Conservation (phyloP, 2,888 invertebrate species). For the Blastobasis lacticolella region DNA sequence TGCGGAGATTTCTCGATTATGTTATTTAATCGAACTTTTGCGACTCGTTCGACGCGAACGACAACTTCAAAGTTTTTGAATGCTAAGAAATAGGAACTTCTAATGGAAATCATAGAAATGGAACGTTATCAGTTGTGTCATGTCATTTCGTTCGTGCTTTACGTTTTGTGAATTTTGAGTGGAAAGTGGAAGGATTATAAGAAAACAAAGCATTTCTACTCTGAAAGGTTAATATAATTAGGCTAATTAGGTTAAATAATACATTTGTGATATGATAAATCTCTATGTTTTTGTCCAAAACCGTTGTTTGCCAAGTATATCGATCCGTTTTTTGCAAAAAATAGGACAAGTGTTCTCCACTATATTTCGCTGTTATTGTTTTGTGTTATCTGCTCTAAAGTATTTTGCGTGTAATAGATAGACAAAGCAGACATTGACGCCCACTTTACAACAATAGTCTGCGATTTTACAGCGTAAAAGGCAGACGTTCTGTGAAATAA, state of each 20-base stretch:
- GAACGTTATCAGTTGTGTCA: slow-evolving; percentile 1
- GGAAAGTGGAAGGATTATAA: not conserved
- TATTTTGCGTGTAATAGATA: not conserved
- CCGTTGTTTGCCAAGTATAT: slow-evolving; percentile 9
- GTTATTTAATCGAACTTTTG: not conserved
- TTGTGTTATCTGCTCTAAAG: not conserved
- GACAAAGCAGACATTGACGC: not conserved
- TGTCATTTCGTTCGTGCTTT: not conserved
- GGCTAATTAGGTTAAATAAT: slow-evolving; percentile 2
- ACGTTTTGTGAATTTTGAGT: slow-evolving; percentile 1
- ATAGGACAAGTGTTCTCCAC: slow-evolving; percentile 15
- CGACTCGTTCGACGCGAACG: not conserved
- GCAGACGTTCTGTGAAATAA: no score
- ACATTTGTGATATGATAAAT: not conserved
- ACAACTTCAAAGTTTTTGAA: not conserved
- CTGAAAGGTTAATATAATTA: slow-evolving; percentile 1
- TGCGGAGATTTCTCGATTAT: no score
- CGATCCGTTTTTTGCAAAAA: slow-evolving; percentile 19
- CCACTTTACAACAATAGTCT: not conserved
- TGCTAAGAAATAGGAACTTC: no score
- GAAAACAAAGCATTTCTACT: not conserved
- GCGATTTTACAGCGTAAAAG: no score
- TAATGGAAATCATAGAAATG: not conserved
- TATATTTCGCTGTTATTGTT: slow-evolving; percentile 9
- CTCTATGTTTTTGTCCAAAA: no score